Evolutionary conservation across 2,888 invertebrate species (phyloP), one percentile per base, ranked within the genome.

Genomic region (Rhogogaster chlorosoma): DNA sequence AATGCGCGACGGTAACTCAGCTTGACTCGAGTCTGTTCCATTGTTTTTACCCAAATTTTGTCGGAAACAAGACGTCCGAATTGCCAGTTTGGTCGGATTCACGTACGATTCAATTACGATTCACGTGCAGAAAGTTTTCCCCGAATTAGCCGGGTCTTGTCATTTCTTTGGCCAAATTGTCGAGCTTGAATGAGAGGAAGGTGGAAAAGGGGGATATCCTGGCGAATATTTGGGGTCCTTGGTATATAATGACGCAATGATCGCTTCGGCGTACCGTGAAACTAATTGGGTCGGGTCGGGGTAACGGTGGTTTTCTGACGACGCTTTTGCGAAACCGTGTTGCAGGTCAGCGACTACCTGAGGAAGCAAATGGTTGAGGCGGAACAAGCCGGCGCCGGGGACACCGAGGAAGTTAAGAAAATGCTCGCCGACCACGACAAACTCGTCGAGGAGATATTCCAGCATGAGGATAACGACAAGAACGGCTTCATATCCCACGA

Each of bases 401-500:
- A 95, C 87, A 95, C 96, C 88, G 97, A 97, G 5, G 97, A 98
- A 92, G 94, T 98, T 89, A 97, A 96, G 92, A 97, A 96, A 91
- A 97, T 97, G 96, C 94, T 98, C 84, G 97, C 97, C 86, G 97
- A 98, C 91, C 98, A 99, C 93, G 98, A 98, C 93, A 98, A 98
- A 93, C 95, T 99, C 85, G 98, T 99, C 9, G 98, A 98, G 91
- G 99, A 99, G 93, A 99, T 99, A 92, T 99, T 99, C 96, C 98
- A 98, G 92, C 98, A 99, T 93, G 99, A 99, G 93, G 99, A 99
- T 93, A 98, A 97, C 93, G 98, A 99, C 94, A 98, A 98, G 93
- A 99, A 99, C 92, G 99, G 99, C 86, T 98, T 96, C 94, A 99
- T 99, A 90, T 98, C 99, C 87, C 98, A 98, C 94, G 97, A 97